These are phyloP conservation scores for Drosophila vallismaia DNA, from an alignment of 2,888 invertebrate species.

Conservation along the genomic window DNA sequence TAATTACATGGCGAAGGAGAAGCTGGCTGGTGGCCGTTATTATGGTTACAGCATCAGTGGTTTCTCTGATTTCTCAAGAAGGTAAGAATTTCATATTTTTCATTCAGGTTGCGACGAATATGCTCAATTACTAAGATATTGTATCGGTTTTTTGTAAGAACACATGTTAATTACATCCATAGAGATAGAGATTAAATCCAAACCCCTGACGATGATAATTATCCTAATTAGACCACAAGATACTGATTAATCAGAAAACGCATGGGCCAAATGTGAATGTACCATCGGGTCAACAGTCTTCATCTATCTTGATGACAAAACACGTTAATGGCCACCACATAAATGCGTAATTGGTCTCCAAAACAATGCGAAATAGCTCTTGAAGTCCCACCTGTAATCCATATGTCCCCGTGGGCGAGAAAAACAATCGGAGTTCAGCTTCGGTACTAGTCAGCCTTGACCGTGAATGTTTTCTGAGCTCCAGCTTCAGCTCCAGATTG, in stretches of 20 bases:
- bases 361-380: constrained; percentile 32
- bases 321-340: constrained; percentile 34
- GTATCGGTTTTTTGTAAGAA: not conserved
- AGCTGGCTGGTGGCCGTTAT: constrained; percentile 21
- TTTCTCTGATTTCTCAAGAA: constrained; percentile 28
- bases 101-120: not conserved
- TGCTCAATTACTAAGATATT: not conserved
- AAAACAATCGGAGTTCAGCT: constrained; percentile 29
- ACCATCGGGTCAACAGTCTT: constrained; percentile 24
- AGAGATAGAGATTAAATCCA: not conserved
- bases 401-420: constrained; percentile 40
- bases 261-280: constrained; percentile 3
- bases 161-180: constrained; percentile 4
- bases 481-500: constrained; percentile 4
- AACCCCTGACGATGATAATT: constrained; percentile 1
- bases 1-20: constrained; percentile 12
- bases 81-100: constrained; percentile 40
- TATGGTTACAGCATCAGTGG: constrained; percentile 20
- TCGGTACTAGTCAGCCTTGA: constrained; percentile 27
- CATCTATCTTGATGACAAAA: constrained; percentile 16
- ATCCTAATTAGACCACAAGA: constrained; percentile 3
- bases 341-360: constrained; percentile 33
- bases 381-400: constrained; percentile 28
- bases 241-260: not conserved
- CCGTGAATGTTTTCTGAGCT: constrained; percentile 37